These are phyloP conservation scores for Protodeltote pygarga DNA, from an alignment of 2,888 invertebrate genomes.

Conservation along the genomic window DNA sequence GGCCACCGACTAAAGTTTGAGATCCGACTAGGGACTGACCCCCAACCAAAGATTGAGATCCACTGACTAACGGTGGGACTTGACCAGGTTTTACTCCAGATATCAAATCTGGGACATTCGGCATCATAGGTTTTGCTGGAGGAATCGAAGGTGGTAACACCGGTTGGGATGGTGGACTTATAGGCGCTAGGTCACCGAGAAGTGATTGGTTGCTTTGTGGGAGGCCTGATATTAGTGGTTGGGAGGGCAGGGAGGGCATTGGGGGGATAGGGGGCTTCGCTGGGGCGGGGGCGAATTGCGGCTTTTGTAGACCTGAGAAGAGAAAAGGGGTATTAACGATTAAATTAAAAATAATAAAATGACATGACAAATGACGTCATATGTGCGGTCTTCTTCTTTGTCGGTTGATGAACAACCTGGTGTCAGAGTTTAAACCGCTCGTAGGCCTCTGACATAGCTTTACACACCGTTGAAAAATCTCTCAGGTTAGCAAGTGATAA, in stretches of 20 bases:
- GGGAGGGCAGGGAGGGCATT: conserved; percentile 55
- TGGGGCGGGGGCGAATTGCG: conserved; percentile 72
- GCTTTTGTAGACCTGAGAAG: conserved; percentile 55
- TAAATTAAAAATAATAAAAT: neutral
- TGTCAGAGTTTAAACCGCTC: too few relatives aligned
- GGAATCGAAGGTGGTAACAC: conserved; percentile 51
- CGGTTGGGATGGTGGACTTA: conserved; percentile 49
- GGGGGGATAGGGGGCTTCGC: conserved; percentile 76
- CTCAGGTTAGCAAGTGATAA: too few relatives aligned
- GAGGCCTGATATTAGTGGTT: conserved; percentile 29
- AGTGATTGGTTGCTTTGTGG: conserved; percentile 40
- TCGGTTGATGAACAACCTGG: too few relatives aligned
- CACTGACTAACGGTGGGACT: conserved; percentile 5
- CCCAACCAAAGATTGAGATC: conserved; percentile 30
- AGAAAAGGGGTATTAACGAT: conserved; percentile 7
- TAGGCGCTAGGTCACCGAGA: conserved; percentile 32
- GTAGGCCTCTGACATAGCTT: too few relatives aligned
- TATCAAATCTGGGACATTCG: conserved; percentile 72
- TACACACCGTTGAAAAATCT: too few relatives aligned
- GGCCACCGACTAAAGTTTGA: too few relatives aligned
- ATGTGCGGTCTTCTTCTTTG: too few relatives aligned
- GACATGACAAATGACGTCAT: too few relatives aligned
- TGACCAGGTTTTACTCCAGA: conserved; percentile 67
- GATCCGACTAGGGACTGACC: too few relatives aligned
- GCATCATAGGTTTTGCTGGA: conserved; percentile 56